These are phyloP conservation scores for Drosophila ananassae DNA, from an alignment of 1,140 invertebrate species.

Conservation along the genomic window DNA sequence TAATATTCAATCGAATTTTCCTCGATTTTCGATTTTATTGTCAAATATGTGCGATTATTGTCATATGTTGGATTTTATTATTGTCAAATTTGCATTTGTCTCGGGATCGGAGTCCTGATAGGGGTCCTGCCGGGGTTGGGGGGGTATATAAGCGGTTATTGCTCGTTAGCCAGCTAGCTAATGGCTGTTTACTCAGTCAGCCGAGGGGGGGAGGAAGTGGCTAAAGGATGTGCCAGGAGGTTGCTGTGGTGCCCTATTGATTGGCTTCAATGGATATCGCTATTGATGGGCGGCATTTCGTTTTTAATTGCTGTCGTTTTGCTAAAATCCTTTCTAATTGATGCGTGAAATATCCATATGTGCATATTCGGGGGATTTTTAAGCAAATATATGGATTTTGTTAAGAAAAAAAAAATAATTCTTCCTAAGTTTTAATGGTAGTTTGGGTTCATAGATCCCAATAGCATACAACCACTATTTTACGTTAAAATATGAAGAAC, in stretches of 20 bases:
- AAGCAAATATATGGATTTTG: not conserved
- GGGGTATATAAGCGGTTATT: constrained; percentile 37
- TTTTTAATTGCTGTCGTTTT: constrained; percentile 54
- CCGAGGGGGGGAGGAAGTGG: not conserved
- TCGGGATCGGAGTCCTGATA: constrained; percentile 2
- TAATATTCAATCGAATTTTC: constrained; percentile 59
- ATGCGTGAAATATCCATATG: constrained; percentile 8
- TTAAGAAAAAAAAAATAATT: not conserved
- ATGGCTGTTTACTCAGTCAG: constrained; percentile 53
- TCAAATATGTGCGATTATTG: constrained; percentile 81
- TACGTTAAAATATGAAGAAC: too few species aligned
- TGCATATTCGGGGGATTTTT: not conserved
- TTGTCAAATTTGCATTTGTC: constrained; percentile 75
- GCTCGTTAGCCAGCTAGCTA: constrained; percentile 71
- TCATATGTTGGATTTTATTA: constrained; percentile 81
- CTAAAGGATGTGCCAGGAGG: constrained; percentile 1
- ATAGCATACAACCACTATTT: too few species aligned
- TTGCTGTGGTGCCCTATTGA: constrained; percentile 49
- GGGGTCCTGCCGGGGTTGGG: not conserved
- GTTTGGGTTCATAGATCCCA: not conserved
- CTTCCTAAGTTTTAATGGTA: not conserved
- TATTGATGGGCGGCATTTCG: constrained; percentile 59
- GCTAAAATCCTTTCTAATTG: constrained; percentile 38
- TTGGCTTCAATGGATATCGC: constrained; percentile 53
- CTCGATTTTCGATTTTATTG: constrained; percentile 72